These are phyloP conservation scores for Ascidia mentula DNA, from an alignment of 23 tunicate genomes.

Conservation along the genomic window DNA sequence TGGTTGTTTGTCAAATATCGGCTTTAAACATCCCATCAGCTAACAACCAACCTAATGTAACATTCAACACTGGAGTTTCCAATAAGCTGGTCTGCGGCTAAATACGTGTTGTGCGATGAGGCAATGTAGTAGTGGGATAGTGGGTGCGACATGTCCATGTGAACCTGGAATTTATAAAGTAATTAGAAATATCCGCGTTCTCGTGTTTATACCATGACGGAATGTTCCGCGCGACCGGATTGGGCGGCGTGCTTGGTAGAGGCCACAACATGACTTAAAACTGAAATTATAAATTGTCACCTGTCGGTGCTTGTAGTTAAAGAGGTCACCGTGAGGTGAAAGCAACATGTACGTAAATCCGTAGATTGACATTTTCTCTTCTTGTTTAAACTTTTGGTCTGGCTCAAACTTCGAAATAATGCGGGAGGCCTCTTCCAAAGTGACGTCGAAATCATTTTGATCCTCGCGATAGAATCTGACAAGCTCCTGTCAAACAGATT, in stretches of 20 bases:
- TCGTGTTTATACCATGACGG: too few relatives aligned
- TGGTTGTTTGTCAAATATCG: background rate
- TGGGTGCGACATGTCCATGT: constrained; percentile 71
- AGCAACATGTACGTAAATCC: constrained; percentile 49
- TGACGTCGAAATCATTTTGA: constrained; percentile 27
- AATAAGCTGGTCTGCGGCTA: constrained; percentile 56
- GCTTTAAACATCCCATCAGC: background rate
- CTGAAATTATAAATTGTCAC: background rate
- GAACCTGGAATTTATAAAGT: constrained; percentile 34
- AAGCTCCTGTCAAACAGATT: constrained; percentile 42
- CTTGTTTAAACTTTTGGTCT: constrained; percentile 23
- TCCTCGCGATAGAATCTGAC: constrained; percentile 36
- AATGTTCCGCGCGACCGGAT: background rate
- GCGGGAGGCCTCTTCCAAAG: constrained; percentile 21
- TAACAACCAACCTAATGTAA: constrained; percentile 38
- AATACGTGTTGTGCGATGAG: constrained; percentile 78
- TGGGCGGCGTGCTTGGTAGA: background rate
- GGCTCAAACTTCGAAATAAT: constrained; percentile 49
- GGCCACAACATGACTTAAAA: background rate
- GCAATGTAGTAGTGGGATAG: constrained; percentile 74
- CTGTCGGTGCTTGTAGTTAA: constrained; percentile 24
- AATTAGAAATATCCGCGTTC: too few relatives aligned
- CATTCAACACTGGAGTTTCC: constrained; percentile 66
- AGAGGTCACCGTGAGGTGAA: constrained; percentile 42
- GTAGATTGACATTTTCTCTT: constrained; percentile 43